Evolutionary conservation across 2,888 invertebrate genomes (phyloP), one percentile per base, ranked within the genome.

Genomic region (Diogma glabrata): DNA sequence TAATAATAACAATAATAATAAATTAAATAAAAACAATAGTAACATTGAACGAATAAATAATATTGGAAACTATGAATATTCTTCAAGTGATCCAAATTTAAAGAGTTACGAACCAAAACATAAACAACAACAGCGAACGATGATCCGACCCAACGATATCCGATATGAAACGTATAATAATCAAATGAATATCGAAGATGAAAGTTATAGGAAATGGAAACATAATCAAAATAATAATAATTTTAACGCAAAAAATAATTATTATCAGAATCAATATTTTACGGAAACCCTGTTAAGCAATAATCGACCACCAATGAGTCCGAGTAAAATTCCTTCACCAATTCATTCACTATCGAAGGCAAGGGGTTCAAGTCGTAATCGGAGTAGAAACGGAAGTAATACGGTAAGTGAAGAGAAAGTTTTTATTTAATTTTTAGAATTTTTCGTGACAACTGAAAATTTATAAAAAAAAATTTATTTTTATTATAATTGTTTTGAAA

Each of bases 251-350:
- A 48, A 28, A 16, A 24, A 20, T n/a, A 16, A 28, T 33, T 28
- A 36, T 16, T 19, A 26, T 26, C 47, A 50, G 17, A 52, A 53
- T 17, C 24, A 46, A 33, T 46, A 49, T 33, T 22, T 38, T 16
- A 16, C 7, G 16, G 12, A 51, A 40, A 26, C 36, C 12, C 17
- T 51, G 52, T 12, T 50, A 53, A 19, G 8, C 48, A 12, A 30
- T 28, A 46, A 47, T 12, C 61, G 60, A 4, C 69, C 70, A 12
- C 70, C 70, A 2, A 64, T 68, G 51, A 77, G 79, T 36, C 77
- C 82, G 14, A 78, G 82, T 3, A 86, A 86, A 67, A 87, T 87
- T 63, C 87, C 87, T 3, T 87, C 87, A 50, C 87, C 87, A 4
- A 76, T 86, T 55, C 82, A 83, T 59, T 77, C 79, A 1, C 63